phyloP scores from a whole-genome alignment of 2,113 vertebrate species.

The Campylorhamphus procurvoides region DNA sequence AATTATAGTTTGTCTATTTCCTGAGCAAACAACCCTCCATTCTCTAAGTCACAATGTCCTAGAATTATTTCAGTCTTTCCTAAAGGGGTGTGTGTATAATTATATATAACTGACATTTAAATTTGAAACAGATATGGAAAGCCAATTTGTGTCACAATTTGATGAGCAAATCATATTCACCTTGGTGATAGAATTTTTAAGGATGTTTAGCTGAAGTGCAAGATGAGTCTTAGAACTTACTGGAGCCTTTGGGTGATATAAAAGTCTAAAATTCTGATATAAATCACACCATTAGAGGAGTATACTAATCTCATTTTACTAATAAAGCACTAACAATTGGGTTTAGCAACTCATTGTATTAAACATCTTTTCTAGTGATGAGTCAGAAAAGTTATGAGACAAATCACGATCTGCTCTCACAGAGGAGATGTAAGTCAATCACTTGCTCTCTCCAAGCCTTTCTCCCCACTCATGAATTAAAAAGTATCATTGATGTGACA shows the following conservation, averaged over 20 bases:
- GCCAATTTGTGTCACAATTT: background rate
- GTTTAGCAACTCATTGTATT: slow-evolving; percentile 2
- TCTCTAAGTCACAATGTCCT: background rate
- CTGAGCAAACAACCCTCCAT: background rate
- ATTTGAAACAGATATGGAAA: background rate
- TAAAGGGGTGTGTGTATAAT: background rate
- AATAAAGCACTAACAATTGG: background rate
- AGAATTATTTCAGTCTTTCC: background rate
- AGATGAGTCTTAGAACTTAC: background rate
- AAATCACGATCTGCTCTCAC: background rate
- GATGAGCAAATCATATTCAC: background rate
- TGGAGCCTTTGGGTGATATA: background rate
- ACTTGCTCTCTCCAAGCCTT: background rate
- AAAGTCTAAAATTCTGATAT: background rate
- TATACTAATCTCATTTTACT: background rate
- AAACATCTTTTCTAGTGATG: background rate
- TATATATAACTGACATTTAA: background rate
- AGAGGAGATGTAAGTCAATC: background rate
- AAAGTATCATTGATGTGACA: background rate
- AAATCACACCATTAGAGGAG: background rate
- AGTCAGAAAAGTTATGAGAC: background rate
- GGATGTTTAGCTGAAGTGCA: background rate
- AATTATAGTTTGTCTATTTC: background rate
- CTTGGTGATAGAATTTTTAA: background rate
- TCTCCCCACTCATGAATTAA: background rate